Evolutionary conservation across 2,888 invertebrate species (phyloP).

Genomic region (Podotricha telesiphe): DNA sequence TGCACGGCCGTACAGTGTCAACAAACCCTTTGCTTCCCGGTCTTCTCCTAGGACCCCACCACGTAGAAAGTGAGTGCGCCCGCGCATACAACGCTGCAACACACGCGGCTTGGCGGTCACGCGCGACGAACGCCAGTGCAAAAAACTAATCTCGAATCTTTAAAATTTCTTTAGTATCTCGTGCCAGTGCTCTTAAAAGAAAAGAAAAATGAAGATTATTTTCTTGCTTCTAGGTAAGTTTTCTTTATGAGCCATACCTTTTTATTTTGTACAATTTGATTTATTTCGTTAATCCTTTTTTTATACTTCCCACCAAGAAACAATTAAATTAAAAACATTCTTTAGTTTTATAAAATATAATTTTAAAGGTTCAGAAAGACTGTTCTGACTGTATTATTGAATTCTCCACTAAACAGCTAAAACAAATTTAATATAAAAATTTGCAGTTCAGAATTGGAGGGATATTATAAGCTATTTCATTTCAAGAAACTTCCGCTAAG

Average conservation of each 20-base stretch:
- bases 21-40: conserved; percentile 75
- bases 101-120: conserved; percentile 73
- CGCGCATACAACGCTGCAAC: conserved; percentile 51
- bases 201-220: conserved; percentile 63
- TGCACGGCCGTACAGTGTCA: conserved; percentile 56
- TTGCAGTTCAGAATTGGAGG: neutral
- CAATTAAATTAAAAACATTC: too few species aligned
- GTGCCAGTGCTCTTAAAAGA: conserved; percentile 66
- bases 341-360: too few species aligned
- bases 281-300: conserved; percentile 13
- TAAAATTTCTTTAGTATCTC: conserved; percentile 52
- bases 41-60: conserved; percentile 71
- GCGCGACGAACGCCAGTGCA: conserved; percentile 71
- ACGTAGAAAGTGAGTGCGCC: conserved; percentile 80
- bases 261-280: conserved; percentile 16
- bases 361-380: too few species aligned
- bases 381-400: neutral
- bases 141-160: conserved; percentile 53
- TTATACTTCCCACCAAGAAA: neutral
- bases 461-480: neutral
- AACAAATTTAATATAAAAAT: neutral
- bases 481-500: neutral
- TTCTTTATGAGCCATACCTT: conserved; percentile 24
- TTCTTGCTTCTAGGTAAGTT: conserved; percentile 72
- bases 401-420: neutral